A percentile compares a stretch with the other conserved stretches of the same genome.
These are phyloP conservation scores for Halcyon leucocephala DNA, from an alignment of 2,797 vertebrate species.

Conservation along the genomic window DNA sequence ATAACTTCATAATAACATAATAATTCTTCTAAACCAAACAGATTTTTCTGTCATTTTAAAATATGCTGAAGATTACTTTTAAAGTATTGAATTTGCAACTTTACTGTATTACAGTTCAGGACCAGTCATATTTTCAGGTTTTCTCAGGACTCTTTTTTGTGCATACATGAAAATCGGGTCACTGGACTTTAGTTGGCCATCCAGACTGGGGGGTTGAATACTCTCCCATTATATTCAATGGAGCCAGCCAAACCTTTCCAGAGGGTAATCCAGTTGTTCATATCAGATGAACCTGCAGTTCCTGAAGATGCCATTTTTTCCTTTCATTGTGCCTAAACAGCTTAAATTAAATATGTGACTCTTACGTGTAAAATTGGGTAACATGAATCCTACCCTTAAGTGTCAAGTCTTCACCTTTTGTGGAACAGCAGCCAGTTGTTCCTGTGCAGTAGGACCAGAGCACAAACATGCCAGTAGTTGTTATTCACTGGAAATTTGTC, in stretches of 20 bases:
- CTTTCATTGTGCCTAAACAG: background rate
- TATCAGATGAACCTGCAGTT: background rate
- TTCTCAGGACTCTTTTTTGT: background rate
- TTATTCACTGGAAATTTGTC: background rate
- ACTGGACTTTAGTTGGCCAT: background rate
- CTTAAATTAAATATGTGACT: background rate
- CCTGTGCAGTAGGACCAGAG: background rate
- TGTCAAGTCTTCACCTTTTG: background rate
- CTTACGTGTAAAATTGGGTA: background rate
- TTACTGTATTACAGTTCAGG: background rate
- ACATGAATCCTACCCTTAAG: background rate
- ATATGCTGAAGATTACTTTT: background rate
- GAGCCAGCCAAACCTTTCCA: background rate
- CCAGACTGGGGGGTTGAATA: background rate
- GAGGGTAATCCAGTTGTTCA: background rate
- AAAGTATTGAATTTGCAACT: background rate
- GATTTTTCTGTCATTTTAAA: background rate
- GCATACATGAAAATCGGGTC: rapidly evolving
- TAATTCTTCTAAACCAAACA: background rate
- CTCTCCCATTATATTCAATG: rapidly evolving
- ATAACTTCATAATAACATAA: background rate
- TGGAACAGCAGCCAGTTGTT: background rate
- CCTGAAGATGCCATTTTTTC: background rate
- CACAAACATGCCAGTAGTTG: background rate
- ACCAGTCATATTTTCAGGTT: background rate